Evolutionary conservation across 2,797 vertebrate genomes (phyloP).

Genomic region (Lepilemur ruficaudatus): DNA sequence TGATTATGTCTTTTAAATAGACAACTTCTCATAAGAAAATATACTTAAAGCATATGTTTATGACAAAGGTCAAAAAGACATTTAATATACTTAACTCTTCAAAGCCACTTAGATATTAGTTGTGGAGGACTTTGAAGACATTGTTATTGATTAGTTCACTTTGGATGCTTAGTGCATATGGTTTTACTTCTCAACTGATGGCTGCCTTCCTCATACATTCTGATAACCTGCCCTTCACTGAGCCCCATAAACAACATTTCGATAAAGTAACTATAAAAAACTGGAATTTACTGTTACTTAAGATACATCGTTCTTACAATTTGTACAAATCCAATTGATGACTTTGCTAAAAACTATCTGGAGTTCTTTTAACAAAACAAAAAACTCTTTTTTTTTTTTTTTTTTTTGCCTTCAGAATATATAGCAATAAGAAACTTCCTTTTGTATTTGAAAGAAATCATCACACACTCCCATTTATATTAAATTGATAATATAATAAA

Average conservation of each 20-base stretch:
- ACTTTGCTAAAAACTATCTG: constrained; percentile 4
- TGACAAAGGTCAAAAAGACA: background rate
- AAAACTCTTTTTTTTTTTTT: background rate
- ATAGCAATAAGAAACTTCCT: background rate
- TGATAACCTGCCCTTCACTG: constrained; percentile 38
- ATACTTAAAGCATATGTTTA: background rate
- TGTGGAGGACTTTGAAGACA: background rate
- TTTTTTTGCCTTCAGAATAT: background rate
- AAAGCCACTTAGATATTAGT: background rate
- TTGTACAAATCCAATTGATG: background rate
- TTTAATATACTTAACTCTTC: background rate
- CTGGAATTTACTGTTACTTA: background rate
- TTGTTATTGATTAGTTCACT: constrained; percentile 32
- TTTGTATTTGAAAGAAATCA: background rate
- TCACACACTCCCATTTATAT: background rate
- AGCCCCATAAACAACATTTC: background rate
- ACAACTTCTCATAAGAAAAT: background rate
- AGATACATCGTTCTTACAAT: background rate
- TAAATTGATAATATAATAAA: background rate
- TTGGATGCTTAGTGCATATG: constrained; percentile 56
- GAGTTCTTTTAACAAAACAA: background rate
- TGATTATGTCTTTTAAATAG: background rate
- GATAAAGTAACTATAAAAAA: background rate
- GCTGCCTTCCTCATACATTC: background rate
- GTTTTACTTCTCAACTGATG: constrained; percentile 52